phyloP scores from a whole-genome alignment of 2,888 invertebrate species.

The Tetropium fuscum region DNA sequence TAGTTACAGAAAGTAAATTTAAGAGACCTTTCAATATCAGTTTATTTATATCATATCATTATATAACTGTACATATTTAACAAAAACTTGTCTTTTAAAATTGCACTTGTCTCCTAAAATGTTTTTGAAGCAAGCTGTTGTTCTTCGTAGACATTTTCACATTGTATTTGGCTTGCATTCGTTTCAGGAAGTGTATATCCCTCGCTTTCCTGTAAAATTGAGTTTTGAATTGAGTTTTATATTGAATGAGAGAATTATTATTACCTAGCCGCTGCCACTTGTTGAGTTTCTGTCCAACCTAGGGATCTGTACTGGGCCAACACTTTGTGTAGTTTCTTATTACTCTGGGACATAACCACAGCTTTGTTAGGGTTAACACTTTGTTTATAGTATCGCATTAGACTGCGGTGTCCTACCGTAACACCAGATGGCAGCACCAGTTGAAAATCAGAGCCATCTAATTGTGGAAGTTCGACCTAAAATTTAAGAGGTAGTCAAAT shows the following conservation, averaged over 20 bases:
- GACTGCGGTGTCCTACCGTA: slow-evolving; percentile 91
- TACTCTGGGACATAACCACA: slow-evolving; percentile 71
- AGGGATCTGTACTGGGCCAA: slow-evolving; percentile 85
- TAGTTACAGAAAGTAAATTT: too few relatives aligned
- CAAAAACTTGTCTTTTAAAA: too few relatives aligned
- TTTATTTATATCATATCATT: too few relatives aligned
- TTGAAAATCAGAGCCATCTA: slow-evolving; percentile 86
- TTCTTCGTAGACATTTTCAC: slow-evolving; percentile 82
- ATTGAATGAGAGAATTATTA: slow-evolving; percentile 18
- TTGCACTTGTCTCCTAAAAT: slow-evolving; percentile 85
- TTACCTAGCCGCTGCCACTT: slow-evolving; percentile 77
- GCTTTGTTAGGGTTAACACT: slow-evolving; percentile 76
- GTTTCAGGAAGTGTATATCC: slow-evolving; percentile 88
- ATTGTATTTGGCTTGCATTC: slow-evolving; percentile 80
- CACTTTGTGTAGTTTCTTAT: slow-evolving; percentile 77
- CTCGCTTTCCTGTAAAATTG: slow-evolving; percentile 75
- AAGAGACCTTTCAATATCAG: too few relatives aligned
- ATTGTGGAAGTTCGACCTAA: slow-evolving; percentile 72
- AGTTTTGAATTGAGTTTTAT: neutral
- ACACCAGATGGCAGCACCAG: slow-evolving; percentile 95
- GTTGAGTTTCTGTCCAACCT: slow-evolving; percentile 90
- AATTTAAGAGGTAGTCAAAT: too few relatives aligned
- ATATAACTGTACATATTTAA: too few relatives aligned
- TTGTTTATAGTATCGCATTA: slow-evolving; percentile 92
- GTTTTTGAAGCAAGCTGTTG: slow-evolving; percentile 82